These are phyloP conservation scores for Eidolon dupreanum DNA, from an alignment of 2,797 vertebrate genomes.

Conservation along the genomic window DNA sequence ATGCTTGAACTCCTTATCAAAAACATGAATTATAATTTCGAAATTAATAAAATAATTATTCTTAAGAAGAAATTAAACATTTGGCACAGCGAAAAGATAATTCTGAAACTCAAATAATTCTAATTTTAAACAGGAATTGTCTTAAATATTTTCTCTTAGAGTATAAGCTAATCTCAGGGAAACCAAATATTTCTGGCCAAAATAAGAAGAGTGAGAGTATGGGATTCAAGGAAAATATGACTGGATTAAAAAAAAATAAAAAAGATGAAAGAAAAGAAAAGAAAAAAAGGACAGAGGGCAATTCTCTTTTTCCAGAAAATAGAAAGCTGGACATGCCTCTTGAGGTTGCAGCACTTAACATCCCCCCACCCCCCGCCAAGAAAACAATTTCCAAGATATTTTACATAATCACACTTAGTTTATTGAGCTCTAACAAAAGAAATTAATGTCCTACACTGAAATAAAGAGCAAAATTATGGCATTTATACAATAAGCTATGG, in stretches of 20 bases:
- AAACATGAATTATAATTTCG: neutral
- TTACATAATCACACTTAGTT: conserved; percentile 6
- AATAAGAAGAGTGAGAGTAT: neutral
- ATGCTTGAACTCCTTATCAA: conserved; percentile 29
- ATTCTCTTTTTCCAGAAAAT: neutral
- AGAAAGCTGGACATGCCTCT: neutral
- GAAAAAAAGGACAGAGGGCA: neutral
- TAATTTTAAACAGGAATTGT: conserved; percentile 35
- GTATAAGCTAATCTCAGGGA: neutral
- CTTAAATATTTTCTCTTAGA: conserved; percentile 34
- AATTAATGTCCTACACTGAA: conserved; percentile 7
- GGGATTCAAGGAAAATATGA: neutral
- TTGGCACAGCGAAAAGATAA: conserved; percentile 36
- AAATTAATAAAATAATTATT: conserved; percentile 45
- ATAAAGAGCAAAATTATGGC: conserved; percentile 37
- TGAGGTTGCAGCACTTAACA: neutral
- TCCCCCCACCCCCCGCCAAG: neutral
- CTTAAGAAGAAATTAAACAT: conserved; percentile 37
- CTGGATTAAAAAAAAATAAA: too few relatives aligned
- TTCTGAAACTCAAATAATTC: conserved; percentile 47
- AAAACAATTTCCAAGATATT: conserved; percentile 5
- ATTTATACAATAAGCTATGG: neutral
- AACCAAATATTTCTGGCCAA: conserved; percentile 46
- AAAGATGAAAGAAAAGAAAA: too few relatives aligned
- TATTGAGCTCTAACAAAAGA: conserved; percentile 16